phyloP scores from a whole-genome alignment of 2,888 invertebrate genomes.

The Lepidocyrtinus sp. region DNA sequence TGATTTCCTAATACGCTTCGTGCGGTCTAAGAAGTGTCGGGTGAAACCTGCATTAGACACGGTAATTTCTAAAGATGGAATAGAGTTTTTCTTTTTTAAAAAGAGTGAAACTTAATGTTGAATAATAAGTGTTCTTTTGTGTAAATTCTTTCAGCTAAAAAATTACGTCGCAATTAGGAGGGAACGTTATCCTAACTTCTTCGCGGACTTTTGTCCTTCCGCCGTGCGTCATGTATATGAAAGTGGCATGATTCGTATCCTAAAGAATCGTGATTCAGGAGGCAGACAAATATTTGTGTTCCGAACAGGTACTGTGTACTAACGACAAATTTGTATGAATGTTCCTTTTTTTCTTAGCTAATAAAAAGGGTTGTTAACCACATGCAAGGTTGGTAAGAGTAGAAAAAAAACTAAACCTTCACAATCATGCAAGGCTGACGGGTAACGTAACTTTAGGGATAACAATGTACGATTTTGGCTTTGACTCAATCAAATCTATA shows the following conservation, averaged over 20 bases:
- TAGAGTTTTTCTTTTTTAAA: too few species aligned
- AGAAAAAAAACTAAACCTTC: too few species aligned
- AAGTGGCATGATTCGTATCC: conserved; percentile 55
- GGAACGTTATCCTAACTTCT: conserved; percentile 49
- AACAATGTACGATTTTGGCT: not conserved
- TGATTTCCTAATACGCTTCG: conserved; percentile 55
- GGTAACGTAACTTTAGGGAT: not conserved
- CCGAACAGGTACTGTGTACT: conserved; percentile 56
- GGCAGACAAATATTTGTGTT: conserved; percentile 58
- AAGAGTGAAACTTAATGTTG: not conserved
- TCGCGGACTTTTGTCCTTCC: conserved; percentile 46
- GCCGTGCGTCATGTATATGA: conserved; percentile 55
- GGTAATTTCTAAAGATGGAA: too few species aligned
- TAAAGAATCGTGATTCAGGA: conserved; percentile 49
- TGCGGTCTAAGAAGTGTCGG: conserved; percentile 55
- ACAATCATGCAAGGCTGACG: not conserved
- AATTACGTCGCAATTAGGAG: conserved; percentile 49
- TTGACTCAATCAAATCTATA: not conserved
- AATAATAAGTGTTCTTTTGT: conserved; percentile 14
- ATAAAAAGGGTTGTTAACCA: too few species aligned
- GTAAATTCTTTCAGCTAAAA: conserved; percentile 30
- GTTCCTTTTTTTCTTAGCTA: too few species aligned
- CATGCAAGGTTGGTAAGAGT: too few species aligned
- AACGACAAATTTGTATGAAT: too few species aligned
- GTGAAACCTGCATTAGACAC: conserved; percentile 56